A percentile compares a stretch with the other conserved stretches of the same genome.
These are phyloP conservation scores for Chlorodrepanis virens DNA, from an alignment of 2,113 vertebrate species.

Conservation along the genomic window DNA sequence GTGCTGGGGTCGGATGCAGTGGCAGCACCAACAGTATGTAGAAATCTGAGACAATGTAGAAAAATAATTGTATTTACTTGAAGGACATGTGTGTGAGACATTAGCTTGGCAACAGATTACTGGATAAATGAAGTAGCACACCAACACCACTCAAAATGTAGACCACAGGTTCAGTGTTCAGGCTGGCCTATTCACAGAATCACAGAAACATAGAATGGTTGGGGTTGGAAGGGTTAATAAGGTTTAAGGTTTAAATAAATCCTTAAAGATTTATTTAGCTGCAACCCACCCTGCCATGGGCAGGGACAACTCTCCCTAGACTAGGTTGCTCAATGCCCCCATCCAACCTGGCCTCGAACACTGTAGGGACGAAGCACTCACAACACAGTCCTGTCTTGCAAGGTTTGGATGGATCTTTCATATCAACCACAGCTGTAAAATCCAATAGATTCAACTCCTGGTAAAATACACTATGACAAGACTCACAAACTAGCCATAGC, in stretches of 20 bases:
- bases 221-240: neutral
- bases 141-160: neutral
- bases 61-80: neutral
- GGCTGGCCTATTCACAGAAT: neutral
- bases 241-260: no score
- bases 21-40: neutral
- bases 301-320: neutral
- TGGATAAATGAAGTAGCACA: neutral
- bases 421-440: neutral
- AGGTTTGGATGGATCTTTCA: neutral
- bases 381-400: neutral
- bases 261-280: neutral
- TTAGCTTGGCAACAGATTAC: neutral
- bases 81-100: neutral
- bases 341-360: neutral
- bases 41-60: neutral
- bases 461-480: neutral
- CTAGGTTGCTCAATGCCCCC: neutral
- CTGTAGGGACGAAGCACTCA: neutral
- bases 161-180: neutral
- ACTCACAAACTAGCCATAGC: neutral
- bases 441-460: neutral
- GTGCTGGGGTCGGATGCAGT: neutral
- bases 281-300: neutral
- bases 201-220: neutral